Evolutionary conservation across 2,113 vertebrate genomes (phyloP).

Genomic region (Micromys minutus): DNA sequence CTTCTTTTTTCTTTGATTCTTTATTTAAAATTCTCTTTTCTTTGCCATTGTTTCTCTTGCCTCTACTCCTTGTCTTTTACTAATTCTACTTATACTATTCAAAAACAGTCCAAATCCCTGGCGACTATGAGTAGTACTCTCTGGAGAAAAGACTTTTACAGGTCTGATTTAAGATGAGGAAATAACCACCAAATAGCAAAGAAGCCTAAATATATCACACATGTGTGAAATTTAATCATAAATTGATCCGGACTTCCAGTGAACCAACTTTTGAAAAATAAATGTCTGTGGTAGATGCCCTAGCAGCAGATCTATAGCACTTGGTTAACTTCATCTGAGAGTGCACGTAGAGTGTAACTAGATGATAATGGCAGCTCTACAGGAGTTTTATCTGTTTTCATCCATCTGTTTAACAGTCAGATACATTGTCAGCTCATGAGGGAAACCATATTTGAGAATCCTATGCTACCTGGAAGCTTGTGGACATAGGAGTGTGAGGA

Average conservation of each 20-base stretch:
- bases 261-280: neutral
- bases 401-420: neutral
- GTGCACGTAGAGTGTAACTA: accelerated
- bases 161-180: neutral
- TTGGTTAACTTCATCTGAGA: neutral
- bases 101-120: neutral
- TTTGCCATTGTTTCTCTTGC: no score
- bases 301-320: accelerated
- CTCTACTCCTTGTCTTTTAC: neutral
- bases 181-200: neutral
- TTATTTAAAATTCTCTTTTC: no score
- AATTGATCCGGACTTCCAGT: no score
- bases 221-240: no score
- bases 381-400: accelerated
- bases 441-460: neutral
- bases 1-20: neutral
- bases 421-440: neutral
- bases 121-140: neutral
- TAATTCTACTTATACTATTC: neutral
- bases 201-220: neutral
- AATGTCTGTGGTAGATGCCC: accelerated
- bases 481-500: neutral
- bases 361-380: neutral
- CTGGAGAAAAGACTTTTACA: neutral
- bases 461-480: neutral